Percentiles rank a stretch among this genome's conserved stretches.
These are phyloP conservation scores for Isurus oxyrinchus DNA, from an alignment of 2,113 vertebrate genomes.

Conservation along the genomic window DNA sequence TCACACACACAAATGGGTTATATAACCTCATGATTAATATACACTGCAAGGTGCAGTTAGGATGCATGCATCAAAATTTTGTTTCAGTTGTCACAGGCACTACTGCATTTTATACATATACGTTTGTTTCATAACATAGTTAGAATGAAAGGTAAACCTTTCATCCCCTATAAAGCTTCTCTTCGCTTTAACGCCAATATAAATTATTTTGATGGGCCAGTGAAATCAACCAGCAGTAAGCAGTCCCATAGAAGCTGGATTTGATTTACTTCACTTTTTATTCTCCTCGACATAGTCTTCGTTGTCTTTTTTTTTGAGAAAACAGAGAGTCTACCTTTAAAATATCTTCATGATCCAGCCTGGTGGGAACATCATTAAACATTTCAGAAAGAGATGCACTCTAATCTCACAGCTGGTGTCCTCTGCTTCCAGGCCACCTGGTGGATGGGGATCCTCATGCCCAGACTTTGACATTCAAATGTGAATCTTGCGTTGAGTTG, in stretches of 20 bases:
- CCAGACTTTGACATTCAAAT: neutral
- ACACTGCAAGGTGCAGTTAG: neutral
- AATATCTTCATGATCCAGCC: neutral
- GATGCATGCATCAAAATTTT: neutral
- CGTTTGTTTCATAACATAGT: neutral
- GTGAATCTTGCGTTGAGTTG: neutral
- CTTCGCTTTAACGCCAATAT: neutral
- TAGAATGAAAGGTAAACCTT: no score
- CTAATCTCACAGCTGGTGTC: neutral
- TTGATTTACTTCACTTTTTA: neutral
- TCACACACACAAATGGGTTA: rapidly evolving
- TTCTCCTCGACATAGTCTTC: neutral
- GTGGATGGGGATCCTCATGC: neutral
- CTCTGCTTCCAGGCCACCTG: neutral
- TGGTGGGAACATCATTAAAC: neutral
- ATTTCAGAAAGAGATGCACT: neutral
- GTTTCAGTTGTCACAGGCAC: neutral
- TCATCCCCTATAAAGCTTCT: neutral
- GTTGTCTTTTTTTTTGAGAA: neutral
- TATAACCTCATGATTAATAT: neutral
- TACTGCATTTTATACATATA: neutral
- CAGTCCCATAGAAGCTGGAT: neutral
- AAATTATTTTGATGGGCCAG: neutral
- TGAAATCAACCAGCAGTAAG: no score
- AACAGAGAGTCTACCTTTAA: neutral